A percentile compares a stretch with the other conserved stretches of the same genome.
Conservation (phyloP, 2,797 vertebrate species). For the Heliangelus exortis region DNA sequence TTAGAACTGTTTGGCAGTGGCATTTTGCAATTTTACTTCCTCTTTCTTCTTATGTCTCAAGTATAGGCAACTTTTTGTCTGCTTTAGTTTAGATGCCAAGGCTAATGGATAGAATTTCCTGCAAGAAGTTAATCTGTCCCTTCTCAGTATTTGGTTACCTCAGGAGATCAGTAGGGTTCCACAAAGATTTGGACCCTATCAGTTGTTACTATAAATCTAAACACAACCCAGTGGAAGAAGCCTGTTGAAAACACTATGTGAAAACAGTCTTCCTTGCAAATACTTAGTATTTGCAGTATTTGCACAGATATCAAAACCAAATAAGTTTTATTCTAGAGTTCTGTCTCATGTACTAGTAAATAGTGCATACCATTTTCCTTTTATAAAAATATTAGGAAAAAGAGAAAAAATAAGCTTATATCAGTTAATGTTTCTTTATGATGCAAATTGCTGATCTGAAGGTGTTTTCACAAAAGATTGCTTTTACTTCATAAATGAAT, state of each 20-base stretch:
- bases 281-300: neutral
- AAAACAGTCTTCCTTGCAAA: neutral
- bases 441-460: neutral
- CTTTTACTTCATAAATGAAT: neutral
- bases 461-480: neutral
- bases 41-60: neutral
- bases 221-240: neutral
- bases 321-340: neutral
- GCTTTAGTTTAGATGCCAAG: neutral
- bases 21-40: neutral
- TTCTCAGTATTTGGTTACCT: constrained; percentile 28
- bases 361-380: neutral
- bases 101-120: constrained; percentile 21
- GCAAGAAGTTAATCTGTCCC: neutral
- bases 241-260: neutral
- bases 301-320: too few relatives aligned
- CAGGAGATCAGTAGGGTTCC: neutral
- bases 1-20: neutral
- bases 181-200: neutral
- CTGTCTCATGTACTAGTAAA: neutral
- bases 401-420: neutral
- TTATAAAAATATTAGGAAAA: neutral
- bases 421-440: neutral
- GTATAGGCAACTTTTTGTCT: neutral
- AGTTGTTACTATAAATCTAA: neutral